phyloP scores from a whole-genome alignment of 2,113 vertebrate genomes.

The Gadus macrocephalus region DNA sequence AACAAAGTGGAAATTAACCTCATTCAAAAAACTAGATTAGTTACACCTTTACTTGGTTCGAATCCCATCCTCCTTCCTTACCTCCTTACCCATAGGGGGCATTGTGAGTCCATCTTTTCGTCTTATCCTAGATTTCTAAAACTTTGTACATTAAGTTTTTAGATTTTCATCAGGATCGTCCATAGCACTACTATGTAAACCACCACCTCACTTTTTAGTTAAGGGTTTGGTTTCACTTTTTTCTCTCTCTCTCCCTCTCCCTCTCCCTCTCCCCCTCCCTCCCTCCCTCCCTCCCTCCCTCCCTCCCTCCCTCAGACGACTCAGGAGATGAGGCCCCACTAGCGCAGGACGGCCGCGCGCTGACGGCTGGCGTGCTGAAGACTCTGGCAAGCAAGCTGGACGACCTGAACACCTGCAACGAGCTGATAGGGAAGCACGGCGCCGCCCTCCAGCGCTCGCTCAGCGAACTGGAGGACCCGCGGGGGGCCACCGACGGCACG shows the following conservation, averaged over 20 bases:
- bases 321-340: conserved; percentile 87
- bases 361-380: conserved; percentile 81
- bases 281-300: background rate
- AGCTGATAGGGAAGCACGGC: conserved; percentile 93
- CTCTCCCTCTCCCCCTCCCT: background rate
- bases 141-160: too few species aligned
- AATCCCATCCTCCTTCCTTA: too few species aligned
- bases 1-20: too few species aligned
- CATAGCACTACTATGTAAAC: too few species aligned
- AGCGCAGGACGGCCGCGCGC: conserved; percentile 81
- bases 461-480: conserved; percentile 86
- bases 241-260: background rate
- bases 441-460: conserved; percentile 92
- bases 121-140: too few species aligned
- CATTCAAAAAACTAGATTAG: too few species aligned
- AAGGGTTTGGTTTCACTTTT: background rate
- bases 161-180: too few species aligned
- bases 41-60: too few species aligned
- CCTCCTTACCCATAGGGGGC: too few species aligned
- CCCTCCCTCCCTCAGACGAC: conserved; percentile 76
- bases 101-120: too few species aligned
- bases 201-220: background rate
- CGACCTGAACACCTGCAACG: conserved; percentile 90
- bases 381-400: conserved; percentile 85
- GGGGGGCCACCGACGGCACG: conserved; percentile 70